Evolutionary conservation across 1,140 invertebrate genomes (phyloP), one percentile per base, ranked within the genome.

Genomic region (Pissodes strobi): DNA sequence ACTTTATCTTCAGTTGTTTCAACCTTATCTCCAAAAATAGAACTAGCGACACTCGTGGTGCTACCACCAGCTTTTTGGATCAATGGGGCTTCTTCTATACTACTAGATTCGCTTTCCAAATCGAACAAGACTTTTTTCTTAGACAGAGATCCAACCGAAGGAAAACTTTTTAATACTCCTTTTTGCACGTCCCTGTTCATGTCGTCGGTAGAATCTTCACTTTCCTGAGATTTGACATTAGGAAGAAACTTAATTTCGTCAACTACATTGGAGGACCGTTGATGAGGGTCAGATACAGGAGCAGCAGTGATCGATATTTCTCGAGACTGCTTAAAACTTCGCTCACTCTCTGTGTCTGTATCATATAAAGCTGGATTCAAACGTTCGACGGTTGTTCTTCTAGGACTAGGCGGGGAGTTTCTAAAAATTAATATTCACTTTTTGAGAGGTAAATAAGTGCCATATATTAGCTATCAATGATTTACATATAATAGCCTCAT

Each of bases 111-210:
- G 15, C 45, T 68, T 25, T 73, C 61, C 41, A 77, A 64, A 68
- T 75, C 69, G 57, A 77, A 77, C 5, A 74, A 46, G 6, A 77
- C 75, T 51, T 74, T 74, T 56, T 77, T 77, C 51, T 74, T 77
- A 1, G 62, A 57, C n/a, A 72, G 48, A 34, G 69, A 69, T 46
- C 58, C 64, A 2, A 48, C 49, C 12, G 69, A 65, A 1, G 72
- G 65, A 56, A 57, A 73, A 59, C 34, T 72, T 59, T 75, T 72
- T 51, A 71, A 38, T 12, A 66, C 66, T 18, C 69, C 66, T 62
- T 70, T 71, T 12, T 66, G 57, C 48, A 56, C 46, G 23, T 62
- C 57, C 12, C 64, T 56, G 13, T 22, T 38, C 23, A 64, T 27
- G 15, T 70, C 58, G 17, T 66, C 49, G 1, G 45, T 18, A 10